Conservation (phyloP, 2,797 vertebrate species). For the Enteromius fasciolatus region DNA sequence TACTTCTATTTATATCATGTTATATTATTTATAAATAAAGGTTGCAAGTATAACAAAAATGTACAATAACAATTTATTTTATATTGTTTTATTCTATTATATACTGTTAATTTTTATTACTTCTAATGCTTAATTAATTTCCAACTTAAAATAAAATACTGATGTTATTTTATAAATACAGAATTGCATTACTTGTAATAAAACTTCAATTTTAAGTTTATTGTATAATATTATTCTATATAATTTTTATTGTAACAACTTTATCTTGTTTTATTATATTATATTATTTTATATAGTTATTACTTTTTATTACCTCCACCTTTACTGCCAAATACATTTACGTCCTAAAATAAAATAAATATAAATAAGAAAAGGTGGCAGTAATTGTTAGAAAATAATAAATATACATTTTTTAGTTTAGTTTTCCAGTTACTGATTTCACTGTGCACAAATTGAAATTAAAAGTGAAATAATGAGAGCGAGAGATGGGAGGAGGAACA, state of each 20-base stretch:
- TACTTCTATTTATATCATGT: not conserved
- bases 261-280: not conserved
- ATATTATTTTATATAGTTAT: not conserved
- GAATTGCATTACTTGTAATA: not conserved
- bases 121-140: not conserved
- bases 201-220: not conserved
- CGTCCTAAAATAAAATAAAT: not conserved
- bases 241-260: not conserved
- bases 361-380: not conserved
- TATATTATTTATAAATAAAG: not conserved
- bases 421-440: not conserved
- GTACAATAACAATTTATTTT: not conserved
- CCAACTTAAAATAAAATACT: not conserved
- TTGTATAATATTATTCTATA: not conserved
- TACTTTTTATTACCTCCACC: not conserved
- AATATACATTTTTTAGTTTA: not conserved
- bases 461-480: slow-evolving; percentile 1
- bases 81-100: not conserved
- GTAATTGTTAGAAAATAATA: not conserved
- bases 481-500: not conserved
- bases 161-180: not conserved
- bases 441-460: not conserved
- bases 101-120: not conserved
- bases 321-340: not conserved
- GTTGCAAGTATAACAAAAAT: not conserved